Percentiles rank a stretch among this genome's conserved stretches.
Conservation (phyloP, 1,140 invertebrate species). For the Calliphora vicina region DNA sequence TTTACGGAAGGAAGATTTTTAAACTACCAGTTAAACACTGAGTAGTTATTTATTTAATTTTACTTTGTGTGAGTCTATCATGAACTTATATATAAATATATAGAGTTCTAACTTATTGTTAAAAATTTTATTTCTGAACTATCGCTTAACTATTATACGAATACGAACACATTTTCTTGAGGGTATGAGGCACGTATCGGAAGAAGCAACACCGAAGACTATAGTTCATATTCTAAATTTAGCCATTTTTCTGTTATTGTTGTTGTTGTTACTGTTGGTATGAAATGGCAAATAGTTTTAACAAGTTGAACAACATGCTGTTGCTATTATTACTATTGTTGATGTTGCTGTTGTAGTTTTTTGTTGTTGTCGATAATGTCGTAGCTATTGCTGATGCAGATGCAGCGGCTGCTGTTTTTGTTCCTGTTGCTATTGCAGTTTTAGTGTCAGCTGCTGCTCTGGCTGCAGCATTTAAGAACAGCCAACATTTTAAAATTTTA, state of each 20-base stretch:
- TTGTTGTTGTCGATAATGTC: neutral
- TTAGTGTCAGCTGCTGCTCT: neutral
- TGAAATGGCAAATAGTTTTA: slow-evolving; percentile 9
- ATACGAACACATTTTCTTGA: neutral
- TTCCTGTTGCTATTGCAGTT: neutral
- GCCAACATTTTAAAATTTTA: neutral
- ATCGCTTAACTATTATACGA: too few relatives aligned
- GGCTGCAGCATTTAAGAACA: neutral
- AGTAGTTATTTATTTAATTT: too few relatives aligned
- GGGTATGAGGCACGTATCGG: neutral
- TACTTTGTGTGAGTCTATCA: too few relatives aligned
- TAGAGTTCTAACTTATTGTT: too few relatives aligned
- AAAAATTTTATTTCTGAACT: too few relatives aligned
- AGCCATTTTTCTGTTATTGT: neutral
- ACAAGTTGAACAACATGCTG: slow-evolving; percentile 16
- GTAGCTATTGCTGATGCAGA: neutral
- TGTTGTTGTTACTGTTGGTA: neutral
- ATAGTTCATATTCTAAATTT: slow-evolving; percentile 14
- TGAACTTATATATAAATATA: too few relatives aligned
- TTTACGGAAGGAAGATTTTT: too few relatives aligned
- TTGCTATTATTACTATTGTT: neutral
- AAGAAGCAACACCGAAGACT: neutral
- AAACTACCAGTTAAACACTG: too few relatives aligned
- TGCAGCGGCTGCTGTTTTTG: neutral
- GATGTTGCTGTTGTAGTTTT: neutral